A percentile compares a stretch with the other conserved stretches of the same genome.
phyloP scores from a whole-genome alignment of 2,113 vertebrate species.

The Chionis minor region DNA sequence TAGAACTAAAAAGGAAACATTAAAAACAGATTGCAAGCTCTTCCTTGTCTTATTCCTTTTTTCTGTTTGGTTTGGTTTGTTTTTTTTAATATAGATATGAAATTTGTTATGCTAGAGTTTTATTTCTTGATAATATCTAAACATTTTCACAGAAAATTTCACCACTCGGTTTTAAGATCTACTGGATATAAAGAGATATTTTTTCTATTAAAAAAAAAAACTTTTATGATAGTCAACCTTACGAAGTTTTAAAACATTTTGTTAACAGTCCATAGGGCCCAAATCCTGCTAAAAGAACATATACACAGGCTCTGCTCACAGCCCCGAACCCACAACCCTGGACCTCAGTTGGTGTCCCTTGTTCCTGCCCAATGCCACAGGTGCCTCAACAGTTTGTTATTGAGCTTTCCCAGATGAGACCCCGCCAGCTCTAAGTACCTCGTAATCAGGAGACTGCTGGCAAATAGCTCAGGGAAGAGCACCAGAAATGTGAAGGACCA shows the following conservation, averaged over 20 bases:
- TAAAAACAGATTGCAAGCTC: not conserved
- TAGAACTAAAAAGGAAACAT: not conserved
- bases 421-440: not conserved
- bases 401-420: not conserved
- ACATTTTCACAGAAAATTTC: not conserved
- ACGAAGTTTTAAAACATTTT: not conserved
- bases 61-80: not conserved
- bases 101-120: not conserved
- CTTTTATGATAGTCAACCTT: not conserved
- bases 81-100: not conserved
- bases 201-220: not conserved
- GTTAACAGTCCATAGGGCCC: not conserved
- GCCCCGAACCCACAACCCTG: not conserved
- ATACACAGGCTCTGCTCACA: not conserved
- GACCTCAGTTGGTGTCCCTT: not conserved
- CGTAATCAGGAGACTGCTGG: not conserved
- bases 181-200: not conserved
- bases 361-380: not conserved
- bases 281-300: not conserved
- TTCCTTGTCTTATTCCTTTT: not conserved
- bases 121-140: not conserved
- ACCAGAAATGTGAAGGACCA: not conserved
- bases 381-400: not conserved
- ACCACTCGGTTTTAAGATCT: not conserved
- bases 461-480: not conserved